Base-by-base conservation (phyloP, 2,888 invertebrate genomes). In the Heteromurus nitidus region DNA sequence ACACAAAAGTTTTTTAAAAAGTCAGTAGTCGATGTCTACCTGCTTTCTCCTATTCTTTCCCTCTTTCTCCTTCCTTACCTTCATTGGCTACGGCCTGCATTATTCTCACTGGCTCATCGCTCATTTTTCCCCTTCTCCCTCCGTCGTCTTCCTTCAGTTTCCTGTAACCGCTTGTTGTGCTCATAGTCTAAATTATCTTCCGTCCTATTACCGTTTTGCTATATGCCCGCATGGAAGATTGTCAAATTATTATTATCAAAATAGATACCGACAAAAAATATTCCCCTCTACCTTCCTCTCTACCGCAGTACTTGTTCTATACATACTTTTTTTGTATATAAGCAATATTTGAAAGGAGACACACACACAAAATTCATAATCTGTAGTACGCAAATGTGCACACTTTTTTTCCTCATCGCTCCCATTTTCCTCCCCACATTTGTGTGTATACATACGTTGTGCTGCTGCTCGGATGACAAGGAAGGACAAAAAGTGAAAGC, bases 351-450 rank as follows among this genome's bases (percentile, higher is more conserved):
- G n/a, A n/a, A n/a, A n/a, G n/a, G n/a, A n/a, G n/a, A n/a, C n/a
- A n/a, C n/a, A n/a, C 73, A 73, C 73, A 73, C 53, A 65, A 55
- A 65, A 65, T 55, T 65, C 65, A 65, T 74, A 74, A 74, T 73
- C 65, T 36, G 30, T 26, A 60, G 28, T 55, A 69, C 58, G 36
- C 31, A 58, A 55, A 70, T 36, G 55, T 69, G 55, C 69, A 13
- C 55, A 30, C 55, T 18, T 50, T n/a, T n/a, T 50, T 36, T 36
- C 13, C 18, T 50, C 50, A 18, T n/a, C 24, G 22, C 22, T 55
- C 16, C 55, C 5, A 55, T n/a, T 55, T 55, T 55, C 5, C 3
- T 50, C n/a, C n/a, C n/a, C 47, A 75, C 36, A n/a, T 22, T 55
- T 22, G 26, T n/a, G 24, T 30, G 20, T 31, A 74, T 62, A 68